Percentiles rank a stretch among this genome's conserved stretches.
phyloP scores from a whole-genome alignment of 2,797 vertebrate genomes.

The Amphiprion clarkii region DNA sequence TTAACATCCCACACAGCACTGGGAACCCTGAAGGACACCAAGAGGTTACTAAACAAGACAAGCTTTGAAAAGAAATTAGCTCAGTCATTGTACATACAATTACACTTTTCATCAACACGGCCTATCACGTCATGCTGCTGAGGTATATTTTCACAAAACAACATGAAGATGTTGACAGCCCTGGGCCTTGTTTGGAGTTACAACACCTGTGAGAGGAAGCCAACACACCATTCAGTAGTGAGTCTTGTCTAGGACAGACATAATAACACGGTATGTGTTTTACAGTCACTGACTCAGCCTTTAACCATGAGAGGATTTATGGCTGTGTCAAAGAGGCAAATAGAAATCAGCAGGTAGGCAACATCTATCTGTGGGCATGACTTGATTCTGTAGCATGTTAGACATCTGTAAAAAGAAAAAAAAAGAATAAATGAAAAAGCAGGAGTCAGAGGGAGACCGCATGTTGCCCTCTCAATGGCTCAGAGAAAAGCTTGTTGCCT shows the following conservation, averaged over 20 bases:
- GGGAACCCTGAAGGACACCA: conserved; percentile 75
- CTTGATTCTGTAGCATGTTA: conserved; percentile 1
- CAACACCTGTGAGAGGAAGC: conserved; percentile 46
- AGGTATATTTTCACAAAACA: conserved; percentile 64
- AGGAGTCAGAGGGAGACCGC: background rate
- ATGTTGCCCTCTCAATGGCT: conserved; percentile 9
- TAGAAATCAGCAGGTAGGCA: background rate
- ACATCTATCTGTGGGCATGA: background rate
- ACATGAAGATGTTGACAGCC: conserved; percentile 33
- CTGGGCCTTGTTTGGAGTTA: conserved; percentile 56
- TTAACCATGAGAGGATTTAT: conserved; percentile 15
- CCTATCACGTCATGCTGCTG: conserved; percentile 13
- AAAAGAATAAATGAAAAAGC: background rate
- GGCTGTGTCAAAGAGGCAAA: conserved; percentile 16
- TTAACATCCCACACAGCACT: conserved; percentile 90
- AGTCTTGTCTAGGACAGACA: conserved; percentile 56
- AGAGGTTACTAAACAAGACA: conserved; percentile 32
- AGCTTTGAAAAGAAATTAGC: background rate
- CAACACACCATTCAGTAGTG: conserved; percentile 44
- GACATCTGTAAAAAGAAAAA: background rate
- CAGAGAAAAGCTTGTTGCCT: conserved; percentile 61
- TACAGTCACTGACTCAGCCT: conserved; percentile 31
- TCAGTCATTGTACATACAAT: conserved; percentile 17
- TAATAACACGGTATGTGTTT: conserved; percentile 60
- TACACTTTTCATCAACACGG: conserved; percentile 19